Percentiles rank a stretch among this genome's conserved stretches.
These are phyloP conservation scores for Byasa hedistus DNA, from an alignment of 2,888 invertebrate genomes.

Conservation along the genomic window DNA sequence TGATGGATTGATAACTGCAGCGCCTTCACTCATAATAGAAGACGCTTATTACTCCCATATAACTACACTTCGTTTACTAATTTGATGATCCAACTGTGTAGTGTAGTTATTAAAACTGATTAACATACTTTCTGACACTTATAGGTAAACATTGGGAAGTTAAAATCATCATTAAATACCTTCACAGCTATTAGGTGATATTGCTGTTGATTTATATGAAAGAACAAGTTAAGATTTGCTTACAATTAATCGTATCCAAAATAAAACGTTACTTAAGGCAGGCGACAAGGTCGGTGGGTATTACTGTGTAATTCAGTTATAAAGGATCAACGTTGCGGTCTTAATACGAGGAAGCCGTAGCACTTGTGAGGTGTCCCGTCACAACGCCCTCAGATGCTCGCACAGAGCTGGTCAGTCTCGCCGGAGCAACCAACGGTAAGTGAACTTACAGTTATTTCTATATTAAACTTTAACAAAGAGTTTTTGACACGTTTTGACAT, in stretches of 20 bases:
- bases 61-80: no score
- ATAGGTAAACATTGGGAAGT: background rate
- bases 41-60: no score
- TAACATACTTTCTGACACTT: background rate
- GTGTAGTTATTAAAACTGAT: no score
- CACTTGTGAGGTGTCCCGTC: slow-evolving; percentile 59
- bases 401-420: slow-evolving; percentile 62
- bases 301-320: slow-evolving; percentile 66
- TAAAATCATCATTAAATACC: background rate
- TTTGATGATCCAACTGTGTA: no score
- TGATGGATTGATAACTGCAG: no score
- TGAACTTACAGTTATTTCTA: background rate
- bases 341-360: slow-evolving; percentile 67
- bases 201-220: background rate
- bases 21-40: no score
- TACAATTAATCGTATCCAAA: slow-evolving; percentile 34
- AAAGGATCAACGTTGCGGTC: slow-evolving; percentile 53
- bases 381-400: slow-evolving; percentile 46
- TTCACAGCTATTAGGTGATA: no score
- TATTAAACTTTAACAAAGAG: background rate
- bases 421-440: slow-evolving; percentile 32
- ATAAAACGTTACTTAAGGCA: slow-evolving; percentile 51
- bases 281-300: slow-evolving; percentile 54
- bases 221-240: background rate
- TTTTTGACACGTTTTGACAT: no score